Percentiles rank a stretch among this genome's conserved stretches.
These are phyloP conservation scores for Mesochorus sp. DNA, from an alignment of 2,888 invertebrate species.

Conservation along the genomic window DNA sequence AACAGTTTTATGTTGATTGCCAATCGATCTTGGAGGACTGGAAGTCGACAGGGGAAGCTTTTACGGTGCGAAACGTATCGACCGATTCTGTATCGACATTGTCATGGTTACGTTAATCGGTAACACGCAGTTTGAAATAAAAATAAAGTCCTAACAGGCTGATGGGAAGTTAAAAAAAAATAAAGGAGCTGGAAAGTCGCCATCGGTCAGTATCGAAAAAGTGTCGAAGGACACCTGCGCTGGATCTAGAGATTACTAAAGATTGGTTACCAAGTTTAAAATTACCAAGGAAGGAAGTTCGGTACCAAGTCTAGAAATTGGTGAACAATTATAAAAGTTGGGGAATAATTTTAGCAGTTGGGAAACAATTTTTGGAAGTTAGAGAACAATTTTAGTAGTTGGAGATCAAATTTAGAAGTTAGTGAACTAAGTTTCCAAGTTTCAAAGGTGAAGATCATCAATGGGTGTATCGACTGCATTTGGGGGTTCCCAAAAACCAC, in stretches of 20 bases:
- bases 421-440: too few relatives aligned
- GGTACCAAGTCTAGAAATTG: too few relatives aligned
- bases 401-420: too few relatives aligned
- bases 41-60: neutral
- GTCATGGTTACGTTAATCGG: slow-evolving; percentile 57
- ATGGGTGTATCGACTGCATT: slow-evolving; percentile 47
- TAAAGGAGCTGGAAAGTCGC: neutral
- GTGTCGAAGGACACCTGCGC: too few relatives aligned
- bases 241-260: too few relatives aligned
- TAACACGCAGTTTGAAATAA: slow-evolving; percentile 21
- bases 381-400: too few relatives aligned
- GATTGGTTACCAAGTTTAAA: too few relatives aligned
- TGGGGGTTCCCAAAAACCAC: slow-evolving; percentile 9
- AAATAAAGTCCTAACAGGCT: neutral
- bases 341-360: too few relatives aligned
- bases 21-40: neutral
- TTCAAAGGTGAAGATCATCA: too few relatives aligned
- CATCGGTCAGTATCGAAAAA: slow-evolving; percentile 8
- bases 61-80: slow-evolving; percentile 26
- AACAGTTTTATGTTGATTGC: slow-evolving; percentile 28
- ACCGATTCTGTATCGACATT: slow-evolving; percentile 42
- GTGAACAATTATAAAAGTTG: too few relatives aligned
- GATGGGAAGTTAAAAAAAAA: slow-evolving; percentile 15
- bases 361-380: too few relatives aligned
- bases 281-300: too few relatives aligned